These are phyloP conservation scores for Amphilophus citrinellus DNA, from an alignment of 2,113 vertebrate species.

Conservation along the genomic window DNA sequence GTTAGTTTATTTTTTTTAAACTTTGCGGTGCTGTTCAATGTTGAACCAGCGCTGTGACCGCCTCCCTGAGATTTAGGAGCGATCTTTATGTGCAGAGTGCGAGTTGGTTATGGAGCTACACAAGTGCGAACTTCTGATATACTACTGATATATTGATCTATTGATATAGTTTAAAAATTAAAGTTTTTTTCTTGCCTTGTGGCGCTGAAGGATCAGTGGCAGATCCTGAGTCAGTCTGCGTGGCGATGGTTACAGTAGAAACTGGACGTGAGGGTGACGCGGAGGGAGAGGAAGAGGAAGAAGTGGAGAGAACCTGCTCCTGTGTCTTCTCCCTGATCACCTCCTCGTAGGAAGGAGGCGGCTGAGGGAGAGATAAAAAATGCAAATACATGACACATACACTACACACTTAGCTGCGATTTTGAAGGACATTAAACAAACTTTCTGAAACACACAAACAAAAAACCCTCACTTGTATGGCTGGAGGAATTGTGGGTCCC, in stretches of 20 bases:
- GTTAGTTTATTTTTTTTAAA: no score
- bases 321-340: slow-evolving; percentile 97
- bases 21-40: no score
- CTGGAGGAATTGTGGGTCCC: slow-evolving; percentile 86
- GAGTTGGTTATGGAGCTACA: accelerated
- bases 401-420: not conserved
- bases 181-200: slow-evolving; percentile 21
- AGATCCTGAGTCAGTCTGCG: slow-evolving; percentile 90
- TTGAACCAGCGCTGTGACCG: no score
- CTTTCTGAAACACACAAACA: not conserved
- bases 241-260: slow-evolving; percentile 88
- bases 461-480: slow-evolving; percentile 83
- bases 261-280: slow-evolving; percentile 34
- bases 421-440: not conserved
- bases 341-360: slow-evolving; percentile 97
- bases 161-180: not conserved
- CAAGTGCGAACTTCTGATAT: not conserved
- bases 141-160: not conserved
- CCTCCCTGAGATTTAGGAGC: not conserved
- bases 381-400: not conserved
- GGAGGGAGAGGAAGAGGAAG: slow-evolving; percentile 18
- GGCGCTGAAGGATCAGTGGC: slow-evolving; percentile 42
- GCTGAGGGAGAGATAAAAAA: slow-evolving; percentile 71
- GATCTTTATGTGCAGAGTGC: not conserved
- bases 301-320: slow-evolving; percentile 85